These are phyloP conservation scores for Petrolisthes cinctipes DNA, from an alignment of 2,888 invertebrate genomes.

Conservation along the genomic window DNA sequence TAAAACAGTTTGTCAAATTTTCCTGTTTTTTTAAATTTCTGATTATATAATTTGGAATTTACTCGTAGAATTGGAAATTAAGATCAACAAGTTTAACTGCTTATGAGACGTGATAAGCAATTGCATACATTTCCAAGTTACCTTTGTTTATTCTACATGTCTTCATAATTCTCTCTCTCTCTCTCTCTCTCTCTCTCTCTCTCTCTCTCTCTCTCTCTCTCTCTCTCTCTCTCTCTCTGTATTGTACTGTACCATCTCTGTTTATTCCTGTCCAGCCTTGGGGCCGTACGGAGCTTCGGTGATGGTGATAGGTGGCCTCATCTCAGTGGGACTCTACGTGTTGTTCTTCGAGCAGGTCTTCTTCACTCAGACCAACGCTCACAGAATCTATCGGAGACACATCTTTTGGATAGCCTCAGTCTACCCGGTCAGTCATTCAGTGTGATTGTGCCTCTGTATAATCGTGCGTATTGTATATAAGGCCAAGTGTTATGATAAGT, in stretches of 20 bases:
- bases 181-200: constrained; percentile 18
- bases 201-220: not conserved
- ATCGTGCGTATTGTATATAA: no score
- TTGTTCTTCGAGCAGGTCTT: constrained; percentile 29
- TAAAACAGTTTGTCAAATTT: no score
- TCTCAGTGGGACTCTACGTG: constrained; percentile 31
- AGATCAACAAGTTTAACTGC: no score
- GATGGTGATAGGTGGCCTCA: constrained; percentile 31
- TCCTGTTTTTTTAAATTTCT: no score
- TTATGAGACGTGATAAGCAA: no score
- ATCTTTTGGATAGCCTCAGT: constrained; percentile 60
- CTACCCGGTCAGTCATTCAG: constrained; percentile 48
- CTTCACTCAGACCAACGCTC: constrained; percentile 31
- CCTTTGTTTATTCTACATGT: not conserved
- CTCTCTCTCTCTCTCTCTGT: not conserved
- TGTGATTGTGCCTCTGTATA: not conserved
- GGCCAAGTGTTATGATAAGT: no score
- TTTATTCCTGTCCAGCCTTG: constrained; percentile 17
- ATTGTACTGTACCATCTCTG: not conserved
- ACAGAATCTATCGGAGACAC: constrained; percentile 42
- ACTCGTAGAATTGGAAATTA: no score
- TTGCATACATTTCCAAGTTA: no score
- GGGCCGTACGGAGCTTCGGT: constrained; percentile 35
- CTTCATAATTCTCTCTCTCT: not conserved
- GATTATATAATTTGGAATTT: no score